Evolutionary conservation across 2,888 invertebrate genomes (phyloP).

Genomic region (Cheilosia urbana): DNA sequence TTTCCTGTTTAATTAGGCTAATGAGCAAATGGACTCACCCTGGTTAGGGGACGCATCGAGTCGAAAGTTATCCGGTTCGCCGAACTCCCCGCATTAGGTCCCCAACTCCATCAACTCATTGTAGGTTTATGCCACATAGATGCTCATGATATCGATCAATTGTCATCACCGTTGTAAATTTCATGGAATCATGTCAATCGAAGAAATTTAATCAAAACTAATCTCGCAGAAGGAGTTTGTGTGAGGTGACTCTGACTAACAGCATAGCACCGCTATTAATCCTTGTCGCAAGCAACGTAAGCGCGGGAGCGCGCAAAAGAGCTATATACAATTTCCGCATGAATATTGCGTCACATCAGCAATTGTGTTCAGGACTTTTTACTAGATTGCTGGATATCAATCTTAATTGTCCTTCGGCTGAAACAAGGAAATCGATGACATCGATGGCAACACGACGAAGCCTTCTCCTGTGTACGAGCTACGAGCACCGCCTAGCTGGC

Average conservation of each 20-base stretch:
- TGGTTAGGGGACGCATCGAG: not conserved
- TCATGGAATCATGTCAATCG: conserved; percentile 11
- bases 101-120: not conserved
- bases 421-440: conserved; percentile 73
- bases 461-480: conserved; percentile 5
- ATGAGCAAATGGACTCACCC: conserved; percentile 63
- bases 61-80: conserved; percentile 31
- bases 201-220: conserved; percentile 37
- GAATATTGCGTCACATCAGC: conserved; percentile 70
- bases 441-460: conserved; percentile 66
- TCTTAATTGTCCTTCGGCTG: conserved; percentile 70
- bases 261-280: conserved; percentile 46
- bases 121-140: conserved; percentile 18
- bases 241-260: not conserved
- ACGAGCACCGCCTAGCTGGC: not conserved
- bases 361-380: conserved; percentile 68
- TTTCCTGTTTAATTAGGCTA: conserved; percentile 71
- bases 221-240: not conserved
- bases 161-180: conserved; percentile 25
- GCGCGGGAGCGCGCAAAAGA: conserved; percentile 4
- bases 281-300: conserved; percentile 41
- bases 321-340: conserved; percentile 47
- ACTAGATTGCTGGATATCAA: conserved; percentile 72
- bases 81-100: not conserved
- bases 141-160: conserved; percentile 10